These are phyloP conservation scores for Anthoptus insignis DNA, from an alignment of 2,888 invertebrate genomes.

Conservation along the genomic window DNA sequence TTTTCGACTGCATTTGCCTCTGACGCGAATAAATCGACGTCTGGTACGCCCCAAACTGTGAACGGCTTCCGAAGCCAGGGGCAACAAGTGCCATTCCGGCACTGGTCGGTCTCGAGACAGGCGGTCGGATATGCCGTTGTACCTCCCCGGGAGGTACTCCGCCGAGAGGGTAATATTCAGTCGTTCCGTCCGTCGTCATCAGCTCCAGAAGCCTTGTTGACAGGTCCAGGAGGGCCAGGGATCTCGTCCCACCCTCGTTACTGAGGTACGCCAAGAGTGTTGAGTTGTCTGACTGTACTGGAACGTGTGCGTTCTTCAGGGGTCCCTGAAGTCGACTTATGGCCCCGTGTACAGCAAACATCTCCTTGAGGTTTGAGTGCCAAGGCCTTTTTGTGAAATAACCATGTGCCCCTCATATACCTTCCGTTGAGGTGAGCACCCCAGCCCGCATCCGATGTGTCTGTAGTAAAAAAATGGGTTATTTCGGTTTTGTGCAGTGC, in stretches of 20 bases:
- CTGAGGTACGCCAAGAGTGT: slow-evolving; percentile 45
- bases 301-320: not conserved
- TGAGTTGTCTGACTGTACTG: not conserved
- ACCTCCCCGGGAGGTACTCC: slow-evolving; percentile 50
- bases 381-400: not conserved
- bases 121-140: slow-evolving; percentile 55
- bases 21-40: slow-evolving; percentile 46
- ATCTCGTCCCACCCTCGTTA: slow-evolving; percentile 51
- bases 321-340: not conserved
- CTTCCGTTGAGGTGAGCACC: slow-evolving; percentile 1
- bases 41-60: slow-evolving; percentile 40
- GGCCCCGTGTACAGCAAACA: not conserved
- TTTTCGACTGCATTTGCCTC: slow-evolving; percentile 22
- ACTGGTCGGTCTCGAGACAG: slow-evolving; percentile 43
- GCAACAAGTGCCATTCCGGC: slow-evolving; percentile 46
- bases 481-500: not conserved
- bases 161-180: slow-evolving; percentile 20
- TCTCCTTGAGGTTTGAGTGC: not conserved
- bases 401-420: not conserved
- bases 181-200: slow-evolving; percentile 18
- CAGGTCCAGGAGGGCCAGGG: not conserved
- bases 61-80: slow-evolving; percentile 34
- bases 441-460: slow-evolving; percentile 9
- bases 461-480: slow-evolving; percentile 5
- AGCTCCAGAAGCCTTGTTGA: slow-evolving; percentile 1